Base-by-base conservation (phyloP, 2,113 vertebrate genomes). In the Sinocyclocheilus anophthalmus region DNA sequence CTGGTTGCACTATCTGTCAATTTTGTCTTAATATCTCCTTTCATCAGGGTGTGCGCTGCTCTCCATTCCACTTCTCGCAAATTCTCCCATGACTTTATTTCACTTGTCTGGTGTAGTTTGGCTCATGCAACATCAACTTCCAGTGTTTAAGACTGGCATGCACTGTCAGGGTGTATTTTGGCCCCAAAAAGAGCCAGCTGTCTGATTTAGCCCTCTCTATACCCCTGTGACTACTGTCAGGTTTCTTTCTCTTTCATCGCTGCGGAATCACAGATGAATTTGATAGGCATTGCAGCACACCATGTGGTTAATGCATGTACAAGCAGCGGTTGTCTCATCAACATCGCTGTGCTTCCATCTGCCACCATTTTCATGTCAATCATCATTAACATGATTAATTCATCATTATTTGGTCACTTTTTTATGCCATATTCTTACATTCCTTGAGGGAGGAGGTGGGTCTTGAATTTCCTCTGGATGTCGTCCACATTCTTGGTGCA, bases 231-330 rank as follows among this genome's bases (percentile, higher is more conserved):
- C n/a, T 20, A 18, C 84, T 48, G 24, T 39, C 59, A 48, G 79
- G n/a, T 65, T 48, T 30, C 22, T 14, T 69, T 26, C n/a, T 81
- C 18, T 55, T 55, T 81, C 55, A 14, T 30, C 20, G 24, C 57
- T 59, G 76, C 10, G 8, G 16, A 59, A 69, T 45, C 33, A 48
- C 70, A 59, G 50, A 50, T 70, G 72, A 76, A 33, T 69, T 76
- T 77, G 18, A 76, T 81, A 70, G 24, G 42, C 69, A 20, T 50
- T 75, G 50, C 37, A 67, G 69, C 73, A 78, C 48, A 50, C 86
- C 86, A 48, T 79, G 86, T 72, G 86, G 73, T 30, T 83, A 87
- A 87, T 78, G 18, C 16, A 30, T 50, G 79, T 69, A 20, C 79
- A 79, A 81, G 76, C 67, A 80, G 76, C 45, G 16, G 84, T 59